A percentile compares a stretch with the other conserved stretches of the same genome.
phyloP scores from a whole-genome alignment of 1,140 invertebrate species.

The Drosophila albomicans region DNA sequence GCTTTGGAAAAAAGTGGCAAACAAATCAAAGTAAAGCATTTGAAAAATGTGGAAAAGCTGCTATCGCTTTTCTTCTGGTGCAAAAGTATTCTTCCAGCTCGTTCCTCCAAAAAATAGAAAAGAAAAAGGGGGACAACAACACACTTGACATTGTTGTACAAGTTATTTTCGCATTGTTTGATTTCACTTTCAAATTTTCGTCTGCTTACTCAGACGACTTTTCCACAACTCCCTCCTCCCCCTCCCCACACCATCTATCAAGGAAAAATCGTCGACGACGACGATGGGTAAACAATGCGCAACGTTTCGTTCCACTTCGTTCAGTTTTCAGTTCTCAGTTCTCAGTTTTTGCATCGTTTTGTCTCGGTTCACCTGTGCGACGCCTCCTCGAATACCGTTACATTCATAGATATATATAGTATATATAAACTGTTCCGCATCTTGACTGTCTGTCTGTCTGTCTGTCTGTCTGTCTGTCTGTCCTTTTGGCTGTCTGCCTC shows the following conservation, averaged over 20 bases:
- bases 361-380: conserved; percentile 41
- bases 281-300: conserved; percentile 18
- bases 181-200: conserved; percentile 79
- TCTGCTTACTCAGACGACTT: conserved; percentile 68
- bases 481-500: background rate
- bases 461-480: conserved; percentile 5
- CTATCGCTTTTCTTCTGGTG: conserved; percentile 42
- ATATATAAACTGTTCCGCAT: background rate
- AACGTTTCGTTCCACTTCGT: conserved; percentile 25
- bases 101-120: background rate
- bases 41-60: conserved; percentile 19
- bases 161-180: conserved; percentile 81
- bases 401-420: background rate
- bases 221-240: background rate
- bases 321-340: conserved; percentile 10
- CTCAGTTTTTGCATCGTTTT: conserved; percentile 32
- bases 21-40: too few relatives aligned
- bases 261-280: conserved; percentile 1
- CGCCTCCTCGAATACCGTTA: conserved; percentile 4
- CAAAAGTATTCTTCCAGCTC: conserved; percentile 16
- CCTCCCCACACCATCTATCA: too few relatives aligned
- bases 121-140: conserved; percentile 18
- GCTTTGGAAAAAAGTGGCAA: too few relatives aligned
- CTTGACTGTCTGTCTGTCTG: conserved; percentile 7
- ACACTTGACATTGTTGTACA: conserved; percentile 73